Conservation (phyloP, 1,140 invertebrate species). For the Mercenaria mercenaria region DNA sequence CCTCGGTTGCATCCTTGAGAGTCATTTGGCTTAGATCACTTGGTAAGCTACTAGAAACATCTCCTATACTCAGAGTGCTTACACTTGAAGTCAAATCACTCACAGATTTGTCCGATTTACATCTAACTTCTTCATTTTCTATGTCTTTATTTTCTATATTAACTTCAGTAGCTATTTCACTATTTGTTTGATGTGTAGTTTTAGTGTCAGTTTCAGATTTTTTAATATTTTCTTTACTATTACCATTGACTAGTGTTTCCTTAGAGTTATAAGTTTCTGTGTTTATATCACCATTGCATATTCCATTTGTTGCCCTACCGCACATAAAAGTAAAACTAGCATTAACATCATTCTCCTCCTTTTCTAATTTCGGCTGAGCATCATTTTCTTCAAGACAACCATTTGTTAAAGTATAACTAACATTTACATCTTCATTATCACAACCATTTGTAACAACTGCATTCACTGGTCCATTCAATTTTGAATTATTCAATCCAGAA, state of each 20-base stretch:
- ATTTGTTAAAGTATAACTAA: constrained; percentile 45
- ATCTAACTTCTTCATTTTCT: not conserved
- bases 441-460: not conserved
- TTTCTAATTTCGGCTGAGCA: not conserved
- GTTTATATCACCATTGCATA: constrained; percentile 49
- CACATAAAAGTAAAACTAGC: constrained; percentile 15
- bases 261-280: not conserved
- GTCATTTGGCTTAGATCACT: constrained; percentile 50
- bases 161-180: not conserved
- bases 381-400: constrained; percentile 34
- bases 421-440: constrained; percentile 19
- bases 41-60: constrained; percentile 24
- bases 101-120: constrained; percentile 19
- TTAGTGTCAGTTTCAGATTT: not conserved
- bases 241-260: not conserved
- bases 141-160: not conserved
- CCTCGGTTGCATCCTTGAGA: constrained; percentile 9
- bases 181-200: not conserved
- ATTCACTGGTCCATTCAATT: not conserved
- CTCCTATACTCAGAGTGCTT: constrained; percentile 51
- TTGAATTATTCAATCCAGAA: not conserved
- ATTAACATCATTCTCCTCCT: not conserved
- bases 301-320: not conserved
- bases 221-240: constrained; percentile 18
- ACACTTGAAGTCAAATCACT: constrained; percentile 42